These are phyloP conservation scores for Silurus meridionalis DNA, from an alignment of 2,113 vertebrate species.

Conservation along the genomic window DNA sequence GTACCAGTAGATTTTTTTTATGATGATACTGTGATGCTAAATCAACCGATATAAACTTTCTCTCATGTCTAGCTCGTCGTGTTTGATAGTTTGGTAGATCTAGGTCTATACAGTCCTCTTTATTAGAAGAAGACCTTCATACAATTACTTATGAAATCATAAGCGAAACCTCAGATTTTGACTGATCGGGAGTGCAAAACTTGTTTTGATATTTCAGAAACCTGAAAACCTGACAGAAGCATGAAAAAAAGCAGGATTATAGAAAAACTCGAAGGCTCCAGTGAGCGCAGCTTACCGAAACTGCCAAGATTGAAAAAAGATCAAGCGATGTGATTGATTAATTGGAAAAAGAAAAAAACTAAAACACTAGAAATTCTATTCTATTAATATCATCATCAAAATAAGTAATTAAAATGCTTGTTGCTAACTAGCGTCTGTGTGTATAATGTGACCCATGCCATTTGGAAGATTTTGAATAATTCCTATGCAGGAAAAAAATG, in stretches of 20 bases:
- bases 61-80: background rate
- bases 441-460: background rate
- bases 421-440: background rate
- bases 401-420: background rate
- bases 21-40: background rate
- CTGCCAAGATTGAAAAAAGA: background rate
- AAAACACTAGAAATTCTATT: no score
- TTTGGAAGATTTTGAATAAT: conserved; percentile 21
- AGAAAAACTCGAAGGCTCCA: background rate
- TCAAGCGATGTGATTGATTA: background rate
- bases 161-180: background rate
- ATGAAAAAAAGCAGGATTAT: background rate
- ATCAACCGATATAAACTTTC: background rate
- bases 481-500: background rate
- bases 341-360: no score
- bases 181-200: background rate
- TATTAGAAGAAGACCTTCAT: no score
- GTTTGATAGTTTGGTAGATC: no score
- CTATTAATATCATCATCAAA: no score
- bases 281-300: background rate
- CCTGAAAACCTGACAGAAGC: background rate
- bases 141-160: no score
- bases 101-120: no score
- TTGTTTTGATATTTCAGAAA: background rate
- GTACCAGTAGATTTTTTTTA: background rate